Base-by-base conservation (phyloP, 1,140 invertebrate genomes). In the Bombus difficillimus region DNA sequence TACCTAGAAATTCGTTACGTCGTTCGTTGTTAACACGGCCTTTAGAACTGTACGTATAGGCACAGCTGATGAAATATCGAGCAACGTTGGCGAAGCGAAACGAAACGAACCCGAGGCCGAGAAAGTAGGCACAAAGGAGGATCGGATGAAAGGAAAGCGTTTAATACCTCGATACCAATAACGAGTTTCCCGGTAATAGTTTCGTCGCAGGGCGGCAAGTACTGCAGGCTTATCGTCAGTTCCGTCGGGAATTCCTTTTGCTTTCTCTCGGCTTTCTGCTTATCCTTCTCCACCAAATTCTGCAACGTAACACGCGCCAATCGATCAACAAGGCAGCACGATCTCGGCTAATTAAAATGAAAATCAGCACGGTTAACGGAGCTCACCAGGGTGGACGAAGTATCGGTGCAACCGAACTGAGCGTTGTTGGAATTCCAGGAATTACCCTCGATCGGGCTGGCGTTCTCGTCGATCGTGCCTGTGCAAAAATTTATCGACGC, bases 111-210 rank as follows among this genome's bases (percentile, higher is more conserved):
- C 57, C 57, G 47, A 22, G 47, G 47, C n/a, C 6, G 15, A 57
- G 25, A 41, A 15, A 64, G 15, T 8, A 18, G 15, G 41, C 15
- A 25, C 22, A 47, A 57, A 85, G 22, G 12, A 47, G 18, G 37
- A 41, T 32, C 22, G 9, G 12, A 86, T 80, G 22, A 81, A 73
- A 39, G 69, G 15, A 25, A 39, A 39, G 18, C 9, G 13, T 12
- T 71, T 57, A 47, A 74, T 88, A 95, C 95, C 93, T 95, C 94
- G 75, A 95, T 92, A 53, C 95, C 94, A 62, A 95, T 94, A 34
- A 95, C 89, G 37, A 95, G 88, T 77, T 95, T 95, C n/a, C 94
- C 94, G 10, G 85, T 82, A 6, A 92, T 87, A 32, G 88, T 85
- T 10, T 91, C 90, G 39, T 94, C 92, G 59, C 88, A 92, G 25